Evolutionary conservation across 1,140 invertebrate species (phyloP).

Genomic region (Aradophagus sp.): DNA sequence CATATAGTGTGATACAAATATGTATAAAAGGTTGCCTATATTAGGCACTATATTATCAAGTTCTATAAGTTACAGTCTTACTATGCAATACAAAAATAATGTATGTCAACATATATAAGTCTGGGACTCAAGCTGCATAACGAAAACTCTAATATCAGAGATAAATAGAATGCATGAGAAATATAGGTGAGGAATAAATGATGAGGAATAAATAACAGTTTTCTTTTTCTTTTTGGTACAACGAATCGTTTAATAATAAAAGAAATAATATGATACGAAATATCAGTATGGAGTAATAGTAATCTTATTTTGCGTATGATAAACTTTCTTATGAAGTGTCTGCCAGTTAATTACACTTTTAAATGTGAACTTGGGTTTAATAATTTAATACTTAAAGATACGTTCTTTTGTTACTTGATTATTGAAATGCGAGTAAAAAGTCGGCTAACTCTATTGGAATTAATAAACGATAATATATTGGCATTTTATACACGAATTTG

Average conservation of each 20-base stretch:
- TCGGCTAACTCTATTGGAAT: constrained; percentile 5
- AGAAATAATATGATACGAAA: constrained; percentile 38
- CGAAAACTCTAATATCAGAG: too few species aligned
- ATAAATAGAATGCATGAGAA: too few species aligned
- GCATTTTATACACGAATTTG: too few species aligned
- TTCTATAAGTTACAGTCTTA: too few species aligned
- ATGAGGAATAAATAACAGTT: too few species aligned
- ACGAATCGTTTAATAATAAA: constrained; percentile 49
- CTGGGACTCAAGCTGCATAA: too few species aligned
- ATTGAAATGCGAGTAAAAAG: constrained; percentile 9
- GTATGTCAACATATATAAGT: too few species aligned
- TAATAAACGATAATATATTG: constrained; percentile 29
- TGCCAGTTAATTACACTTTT: constrained; percentile 41
- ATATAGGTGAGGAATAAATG: too few species aligned
- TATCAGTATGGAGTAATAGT: constrained; percentile 24
- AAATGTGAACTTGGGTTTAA: constrained; percentile 39
- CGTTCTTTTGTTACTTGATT: constrained; percentile 19
- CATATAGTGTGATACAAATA: too few species aligned
- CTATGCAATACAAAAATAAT: too few species aligned
- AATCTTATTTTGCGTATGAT: constrained; percentile 19
- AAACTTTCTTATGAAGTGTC: constrained; percentile 24
- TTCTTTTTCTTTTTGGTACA: constrained; percentile 55
- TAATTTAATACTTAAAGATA: constrained; percentile 31
- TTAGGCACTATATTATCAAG: too few species aligned
- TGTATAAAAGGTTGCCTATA: too few species aligned